phyloP scores from a whole-genome alignment of 2,888 invertebrate genomes.

The Drosophila cyrtoloma region DNA sequence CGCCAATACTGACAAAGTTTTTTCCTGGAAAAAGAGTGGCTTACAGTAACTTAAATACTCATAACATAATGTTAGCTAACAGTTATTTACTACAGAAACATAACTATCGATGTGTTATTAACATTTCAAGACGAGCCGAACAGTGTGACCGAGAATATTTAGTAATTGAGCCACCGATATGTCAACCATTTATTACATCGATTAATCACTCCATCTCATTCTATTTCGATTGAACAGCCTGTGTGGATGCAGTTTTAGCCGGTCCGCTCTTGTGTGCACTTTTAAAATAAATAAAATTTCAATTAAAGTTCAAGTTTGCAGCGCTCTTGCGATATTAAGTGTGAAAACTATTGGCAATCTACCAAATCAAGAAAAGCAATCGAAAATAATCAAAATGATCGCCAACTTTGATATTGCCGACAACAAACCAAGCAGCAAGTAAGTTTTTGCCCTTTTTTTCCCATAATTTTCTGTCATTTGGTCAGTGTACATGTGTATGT shows the following conservation, averaged over 20 bases:
- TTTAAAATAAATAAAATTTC: slow-evolving; percentile 40
- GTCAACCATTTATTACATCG: slow-evolving; percentile 36
- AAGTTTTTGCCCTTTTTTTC: slow-evolving; percentile 78
- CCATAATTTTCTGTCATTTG: slow-evolving; percentile 8
- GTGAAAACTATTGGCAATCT: not conserved
- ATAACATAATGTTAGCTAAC: slow-evolving; percentile 4
- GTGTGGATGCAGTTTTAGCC: slow-evolving; percentile 52
- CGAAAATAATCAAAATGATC: slow-evolving; percentile 71
- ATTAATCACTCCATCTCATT: slow-evolving; percentile 40
- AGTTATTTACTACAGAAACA: slow-evolving; percentile 1
- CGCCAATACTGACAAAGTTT: not conserved
- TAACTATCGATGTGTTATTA: slow-evolving; percentile 20
- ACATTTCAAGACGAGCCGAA: slow-evolving; percentile 20
- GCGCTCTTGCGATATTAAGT: slow-evolving; percentile 2
- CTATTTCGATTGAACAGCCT: slow-evolving; percentile 53
- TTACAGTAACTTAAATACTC: not conserved
- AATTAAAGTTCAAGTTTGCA: slow-evolving; percentile 16
- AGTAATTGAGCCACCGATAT: slow-evolving; percentile 21
- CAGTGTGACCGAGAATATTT: slow-evolving; percentile 23
- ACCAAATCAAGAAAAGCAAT: slow-evolving; percentile 21
- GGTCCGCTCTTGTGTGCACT: slow-evolving; percentile 36
- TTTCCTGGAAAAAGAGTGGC: not conserved
- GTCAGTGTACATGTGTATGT: slow-evolving; percentile 8
- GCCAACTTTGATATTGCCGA: slow-evolving; percentile 84
- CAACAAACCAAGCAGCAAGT: slow-evolving; percentile 89